Evolutionary conservation across 2,797 vertebrate species (phyloP).

Genomic region (Phrynocephalus guinanensis): DNA sequence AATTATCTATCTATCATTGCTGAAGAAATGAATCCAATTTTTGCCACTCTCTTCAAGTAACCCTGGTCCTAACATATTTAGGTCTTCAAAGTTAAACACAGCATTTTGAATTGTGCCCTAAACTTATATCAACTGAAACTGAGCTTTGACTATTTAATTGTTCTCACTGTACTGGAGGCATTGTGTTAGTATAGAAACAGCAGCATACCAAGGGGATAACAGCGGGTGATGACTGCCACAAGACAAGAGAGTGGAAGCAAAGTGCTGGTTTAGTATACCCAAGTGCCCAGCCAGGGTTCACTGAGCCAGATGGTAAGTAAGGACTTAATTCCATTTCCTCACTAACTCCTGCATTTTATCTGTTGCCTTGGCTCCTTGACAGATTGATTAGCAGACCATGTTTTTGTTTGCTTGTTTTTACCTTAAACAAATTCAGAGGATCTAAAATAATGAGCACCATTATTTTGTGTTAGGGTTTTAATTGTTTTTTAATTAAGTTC

Average conservation of each 20-base stretch:
- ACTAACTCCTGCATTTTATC: constrained; percentile 13
- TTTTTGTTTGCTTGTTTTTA: constrained; percentile 29
- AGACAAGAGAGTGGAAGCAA: not conserved
- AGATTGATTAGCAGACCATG: constrained; percentile 30
- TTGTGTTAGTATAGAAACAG: not conserved
- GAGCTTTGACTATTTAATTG: not conserved
- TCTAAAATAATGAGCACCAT: constrained; percentile 29
- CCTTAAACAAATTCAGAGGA: constrained; percentile 34
- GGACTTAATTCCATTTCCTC: constrained; percentile 35
- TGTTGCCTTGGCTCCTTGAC: not conserved
- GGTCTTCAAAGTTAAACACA: not conserved
- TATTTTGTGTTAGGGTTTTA: constrained; percentile 27
- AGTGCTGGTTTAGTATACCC: not conserved
- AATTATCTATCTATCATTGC: too few species aligned
- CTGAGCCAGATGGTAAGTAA: constrained; percentile 18
- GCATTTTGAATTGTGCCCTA: not conserved
- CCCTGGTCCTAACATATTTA: not conserved
- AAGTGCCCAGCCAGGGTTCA: constrained; percentile 1
- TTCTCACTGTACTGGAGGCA: not conserved
- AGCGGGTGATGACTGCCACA: not conserved
- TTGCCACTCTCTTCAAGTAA: not conserved
- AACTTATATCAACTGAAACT: not conserved
- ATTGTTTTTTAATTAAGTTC: constrained; percentile 51
- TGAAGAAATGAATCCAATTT: not conserved
- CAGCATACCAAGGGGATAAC: not conserved